phyloP scores from a whole-genome alignment of 2,888 invertebrate species.

The Laspeyria flexula region DNA sequence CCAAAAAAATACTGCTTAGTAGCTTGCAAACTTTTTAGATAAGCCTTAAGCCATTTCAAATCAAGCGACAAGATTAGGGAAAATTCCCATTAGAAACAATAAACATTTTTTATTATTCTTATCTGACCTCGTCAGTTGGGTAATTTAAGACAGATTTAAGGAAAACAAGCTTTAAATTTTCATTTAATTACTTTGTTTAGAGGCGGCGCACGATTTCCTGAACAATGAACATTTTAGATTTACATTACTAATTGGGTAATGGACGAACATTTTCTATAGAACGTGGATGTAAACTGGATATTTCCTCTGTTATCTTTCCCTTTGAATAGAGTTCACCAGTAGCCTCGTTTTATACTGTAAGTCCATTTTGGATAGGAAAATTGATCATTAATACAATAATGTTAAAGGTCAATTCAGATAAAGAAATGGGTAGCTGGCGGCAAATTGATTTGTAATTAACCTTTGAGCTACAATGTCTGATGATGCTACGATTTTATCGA shows the following conservation, averaged over 20 bases:
- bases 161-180: conserved; percentile 33
- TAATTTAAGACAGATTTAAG: conserved; percentile 31
- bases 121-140: conserved; percentile 19
- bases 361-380: background rate
- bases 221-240: conserved; percentile 26
- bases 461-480: too few relatives aligned
- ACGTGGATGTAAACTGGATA: conserved; percentile 2
- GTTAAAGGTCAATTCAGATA: too few relatives aligned
- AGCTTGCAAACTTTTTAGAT: background rate
- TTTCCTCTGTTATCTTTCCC: conserved; percentile 3
- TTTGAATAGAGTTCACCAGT: conserved; percentile 4
- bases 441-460: too few relatives aligned
- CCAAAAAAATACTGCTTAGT: background rate
- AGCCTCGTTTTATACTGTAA: background rate
- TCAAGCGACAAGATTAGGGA: background rate
- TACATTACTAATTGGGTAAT: conserved; percentile 28
- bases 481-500: too few relatives aligned
- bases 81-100: conserved; percentile 8
- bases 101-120: conserved; percentile 11
- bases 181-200: conserved; percentile 41
- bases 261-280: conserved; percentile 10
- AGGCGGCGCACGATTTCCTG: conserved; percentile 23
- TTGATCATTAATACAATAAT: too few relatives aligned
- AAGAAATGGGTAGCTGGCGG: too few relatives aligned
- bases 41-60: background rate